Percentiles rank a stretch among this genome's conserved stretches.
Evolutionary conservation across 2,113 vertebrate genomes (phyloP).

Genomic region (Talpa occidentalis): DNA sequence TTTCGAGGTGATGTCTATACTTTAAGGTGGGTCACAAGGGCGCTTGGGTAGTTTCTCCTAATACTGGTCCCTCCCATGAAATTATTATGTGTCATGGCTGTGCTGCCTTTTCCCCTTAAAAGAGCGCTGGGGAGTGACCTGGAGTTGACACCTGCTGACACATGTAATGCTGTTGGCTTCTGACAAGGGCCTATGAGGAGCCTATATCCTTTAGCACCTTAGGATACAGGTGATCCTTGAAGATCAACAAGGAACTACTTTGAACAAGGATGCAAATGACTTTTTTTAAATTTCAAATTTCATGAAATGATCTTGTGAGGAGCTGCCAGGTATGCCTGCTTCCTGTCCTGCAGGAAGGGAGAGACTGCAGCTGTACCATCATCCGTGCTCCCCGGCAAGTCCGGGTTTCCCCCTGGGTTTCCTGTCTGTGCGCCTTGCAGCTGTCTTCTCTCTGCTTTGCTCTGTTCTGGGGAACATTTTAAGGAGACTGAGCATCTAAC

Average conservation of each 20-base stretch:
- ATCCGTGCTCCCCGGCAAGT: neutral
- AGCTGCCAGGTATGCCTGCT: neutral
- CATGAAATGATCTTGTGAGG: neutral
- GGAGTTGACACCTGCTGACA: neutral
- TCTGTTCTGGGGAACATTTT: conserved; percentile 24
- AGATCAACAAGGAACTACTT: neutral
- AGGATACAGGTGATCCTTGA: neutral
- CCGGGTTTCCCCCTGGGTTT: neutral
- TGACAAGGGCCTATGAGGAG: neutral
- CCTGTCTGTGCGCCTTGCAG: neutral
- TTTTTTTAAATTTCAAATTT: conserved; percentile 5
- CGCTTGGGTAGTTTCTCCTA: neutral
- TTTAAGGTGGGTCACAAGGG: conserved; percentile 38
- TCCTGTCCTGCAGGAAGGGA: neutral
- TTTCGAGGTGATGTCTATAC: conserved; percentile 41
- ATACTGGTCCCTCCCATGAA: neutral
- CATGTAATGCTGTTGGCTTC: neutral
- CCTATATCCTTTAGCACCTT: neutral
- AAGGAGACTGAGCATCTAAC: neutral
- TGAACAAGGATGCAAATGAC: conserved; percentile 41
- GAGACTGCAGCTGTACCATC: neutral
- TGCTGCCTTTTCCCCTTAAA: neutral
- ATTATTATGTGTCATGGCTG: neutral
- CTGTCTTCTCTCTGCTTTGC: conserved; percentile 33
- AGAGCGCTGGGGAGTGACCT: neutral